Conservation (phyloP, 2,888 invertebrate genomes). For the Crepidodera aurea region DNA sequence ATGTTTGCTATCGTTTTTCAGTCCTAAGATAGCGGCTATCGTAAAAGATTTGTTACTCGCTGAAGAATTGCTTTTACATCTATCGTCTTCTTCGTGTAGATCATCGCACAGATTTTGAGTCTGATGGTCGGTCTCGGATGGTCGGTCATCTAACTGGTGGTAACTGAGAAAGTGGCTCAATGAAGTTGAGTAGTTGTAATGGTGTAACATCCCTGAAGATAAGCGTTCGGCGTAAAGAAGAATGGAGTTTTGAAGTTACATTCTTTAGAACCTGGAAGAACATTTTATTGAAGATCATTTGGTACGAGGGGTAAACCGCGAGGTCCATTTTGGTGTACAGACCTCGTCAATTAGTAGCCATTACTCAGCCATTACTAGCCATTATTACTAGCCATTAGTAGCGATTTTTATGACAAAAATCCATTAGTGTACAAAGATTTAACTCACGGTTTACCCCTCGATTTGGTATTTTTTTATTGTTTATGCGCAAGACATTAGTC, state of each 20-base stretch:
- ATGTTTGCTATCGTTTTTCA: slow-evolving; percentile 62
- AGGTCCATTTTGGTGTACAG: no score
- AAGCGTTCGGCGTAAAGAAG: background rate
- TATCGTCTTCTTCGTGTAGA: slow-evolving; percentile 50
- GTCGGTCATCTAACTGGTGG: slow-evolving; percentile 56
- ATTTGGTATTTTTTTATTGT: no score
- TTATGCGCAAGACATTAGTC: no score
- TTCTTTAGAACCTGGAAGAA: slow-evolving; percentile 7
- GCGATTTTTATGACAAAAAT: no score
- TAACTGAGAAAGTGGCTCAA: slow-evolving; percentile 58
- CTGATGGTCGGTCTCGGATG: slow-evolving; percentile 53
- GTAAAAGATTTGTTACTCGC: slow-evolving; percentile 72
- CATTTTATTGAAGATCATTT: no score
- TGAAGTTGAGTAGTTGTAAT: slow-evolving; percentile 59
- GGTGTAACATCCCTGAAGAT: slow-evolving; percentile 54
- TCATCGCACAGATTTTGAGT: slow-evolving; percentile 55
- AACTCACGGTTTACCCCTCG: no score
- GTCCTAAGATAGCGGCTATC: slow-evolving; percentile 83
- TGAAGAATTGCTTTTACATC: slow-evolving; percentile 54
- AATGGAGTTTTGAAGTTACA: background rate
- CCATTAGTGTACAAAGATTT: no score
- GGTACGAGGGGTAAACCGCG: no score
- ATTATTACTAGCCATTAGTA: no score
- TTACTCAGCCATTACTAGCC: no score
- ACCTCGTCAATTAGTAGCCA: no score